Percentiles rank a stretch among this genome's conserved stretches.
Conservation (phyloP, 2,113 vertebrate genomes). For the Oreochromis spilurus region DNA sequence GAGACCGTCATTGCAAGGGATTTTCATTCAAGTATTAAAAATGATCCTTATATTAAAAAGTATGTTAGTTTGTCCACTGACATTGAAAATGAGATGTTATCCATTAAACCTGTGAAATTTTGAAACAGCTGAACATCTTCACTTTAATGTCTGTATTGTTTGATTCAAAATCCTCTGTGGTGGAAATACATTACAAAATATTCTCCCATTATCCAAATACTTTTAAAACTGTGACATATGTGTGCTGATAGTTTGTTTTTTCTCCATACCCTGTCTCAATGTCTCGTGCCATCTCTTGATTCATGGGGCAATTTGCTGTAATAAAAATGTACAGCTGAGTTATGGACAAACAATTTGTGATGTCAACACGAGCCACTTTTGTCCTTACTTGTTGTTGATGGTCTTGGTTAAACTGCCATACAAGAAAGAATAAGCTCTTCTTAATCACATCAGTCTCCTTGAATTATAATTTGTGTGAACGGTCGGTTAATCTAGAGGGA, state of each 20-base stretch:
- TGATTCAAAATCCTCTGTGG: not conserved
- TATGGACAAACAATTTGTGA: not conserved
- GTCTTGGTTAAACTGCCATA: constrained; percentile 20
- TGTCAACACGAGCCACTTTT: not conserved
- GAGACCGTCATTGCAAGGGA: rapidly evolving
- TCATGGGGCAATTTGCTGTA: not conserved
- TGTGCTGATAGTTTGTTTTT: not conserved
- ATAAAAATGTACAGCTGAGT: not conserved
- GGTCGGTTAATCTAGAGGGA: constrained; percentile 54
- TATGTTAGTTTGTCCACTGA: not conserved
- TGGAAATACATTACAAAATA: rapidly evolving
- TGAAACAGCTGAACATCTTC: not conserved
- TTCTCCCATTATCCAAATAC: not conserved
- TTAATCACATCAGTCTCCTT: constrained; percentile 58
- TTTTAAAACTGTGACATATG: not conserved
- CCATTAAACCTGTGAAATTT: not conserved
- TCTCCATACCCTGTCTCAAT: rapidly evolving
- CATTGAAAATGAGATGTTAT: rapidly evolving
- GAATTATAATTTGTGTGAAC: constrained; percentile 58
- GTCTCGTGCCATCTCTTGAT: not conserved
- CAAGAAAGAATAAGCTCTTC: constrained; percentile 27
- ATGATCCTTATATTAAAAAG: not conserved
- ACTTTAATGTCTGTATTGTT: not conserved
- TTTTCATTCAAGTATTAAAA: not conserved
- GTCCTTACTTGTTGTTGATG: constrained; percentile 31